A percentile compares a stretch with the other conserved stretches of the same genome.
These are phyloP conservation scores for Nemotelus nigrinus DNA, from an alignment of 2,888 invertebrate genomes.

Conservation along the genomic window DNA sequence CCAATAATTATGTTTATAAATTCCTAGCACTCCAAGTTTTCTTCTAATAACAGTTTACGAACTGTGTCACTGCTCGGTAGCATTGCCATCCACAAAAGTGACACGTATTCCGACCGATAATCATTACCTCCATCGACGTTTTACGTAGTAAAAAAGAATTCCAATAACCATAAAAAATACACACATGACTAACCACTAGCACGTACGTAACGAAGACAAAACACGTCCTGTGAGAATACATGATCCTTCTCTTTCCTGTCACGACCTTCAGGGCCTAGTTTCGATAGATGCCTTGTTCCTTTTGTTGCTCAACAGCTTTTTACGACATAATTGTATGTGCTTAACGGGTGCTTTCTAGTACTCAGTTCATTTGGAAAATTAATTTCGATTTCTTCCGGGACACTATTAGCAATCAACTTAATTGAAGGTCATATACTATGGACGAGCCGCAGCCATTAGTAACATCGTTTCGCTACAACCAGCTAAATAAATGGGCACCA, in stretches of 20 bases:
- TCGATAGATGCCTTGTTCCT: background rate
- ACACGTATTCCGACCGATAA: background rate
- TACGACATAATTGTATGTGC: slow-evolving; percentile 24
- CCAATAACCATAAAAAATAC: slow-evolving; percentile 38
- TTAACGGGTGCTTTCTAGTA: slow-evolving; percentile 14
- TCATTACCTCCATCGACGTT: slow-evolving; percentile 11
- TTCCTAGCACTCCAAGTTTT: too few species aligned
- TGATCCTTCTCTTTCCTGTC: too few species aligned
- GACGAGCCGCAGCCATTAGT: background rate
- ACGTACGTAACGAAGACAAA: background rate
- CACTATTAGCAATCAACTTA: slow-evolving; percentile 37
- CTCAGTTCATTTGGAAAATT: slow-evolving; percentile 39
- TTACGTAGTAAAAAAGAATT: slow-evolving; percentile 1
- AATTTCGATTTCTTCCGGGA: slow-evolving; percentile 40
- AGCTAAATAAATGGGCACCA: background rate
- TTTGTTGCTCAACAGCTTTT: background rate
- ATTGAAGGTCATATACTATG: slow-evolving; percentile 9
- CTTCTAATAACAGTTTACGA: too few species aligned
- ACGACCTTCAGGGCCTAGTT: background rate
- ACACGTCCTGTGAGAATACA: background rate
- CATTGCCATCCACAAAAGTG: too few species aligned
- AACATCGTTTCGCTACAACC: background rate
- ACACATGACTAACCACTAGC: slow-evolving; percentile 4
- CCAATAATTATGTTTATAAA: too few species aligned
- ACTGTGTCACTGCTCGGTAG: too few species aligned